Evolutionary conservation across 2,113 vertebrate species (phyloP).

Genomic region (Erinaceus europaeus): DNA sequence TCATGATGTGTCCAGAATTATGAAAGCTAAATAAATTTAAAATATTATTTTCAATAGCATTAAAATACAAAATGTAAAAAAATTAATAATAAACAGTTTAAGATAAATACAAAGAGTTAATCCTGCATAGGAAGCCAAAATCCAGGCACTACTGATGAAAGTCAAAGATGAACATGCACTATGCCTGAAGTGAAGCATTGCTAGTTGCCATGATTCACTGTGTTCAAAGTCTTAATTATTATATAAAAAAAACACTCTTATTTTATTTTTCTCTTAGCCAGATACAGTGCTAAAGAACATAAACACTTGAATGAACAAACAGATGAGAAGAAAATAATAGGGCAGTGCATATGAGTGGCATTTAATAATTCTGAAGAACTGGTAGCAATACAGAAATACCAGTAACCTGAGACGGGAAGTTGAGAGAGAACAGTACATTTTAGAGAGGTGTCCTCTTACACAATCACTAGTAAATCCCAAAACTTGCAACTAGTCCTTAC

Average conservation of each 20-base stretch:
- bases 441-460: background rate
- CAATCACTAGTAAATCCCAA: background rate
- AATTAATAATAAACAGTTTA: too few relatives aligned
- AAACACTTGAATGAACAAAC: too few relatives aligned
- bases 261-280: too few relatives aligned
- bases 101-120: background rate
- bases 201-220: background rate
- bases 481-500: background rate
- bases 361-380: background rate
- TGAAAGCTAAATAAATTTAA: background rate
- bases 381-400: background rate
- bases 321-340: too few relatives aligned
- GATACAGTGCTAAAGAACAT: too few relatives aligned
- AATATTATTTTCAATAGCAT: background rate
- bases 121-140: background rate
- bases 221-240: background rate
- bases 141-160: background rate
- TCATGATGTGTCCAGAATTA: background rate
- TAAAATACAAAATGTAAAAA: background rate
- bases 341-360: background rate
- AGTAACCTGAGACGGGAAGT: too few relatives aligned
- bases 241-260: too few relatives aligned
- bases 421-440: background rate
- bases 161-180: background rate
- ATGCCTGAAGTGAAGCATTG: background rate